Evolutionary conservation across 2,888 invertebrate genomes (phyloP), one percentile per base, ranked within the genome.

Genomic region (Drosophila paramelanica): DNA sequence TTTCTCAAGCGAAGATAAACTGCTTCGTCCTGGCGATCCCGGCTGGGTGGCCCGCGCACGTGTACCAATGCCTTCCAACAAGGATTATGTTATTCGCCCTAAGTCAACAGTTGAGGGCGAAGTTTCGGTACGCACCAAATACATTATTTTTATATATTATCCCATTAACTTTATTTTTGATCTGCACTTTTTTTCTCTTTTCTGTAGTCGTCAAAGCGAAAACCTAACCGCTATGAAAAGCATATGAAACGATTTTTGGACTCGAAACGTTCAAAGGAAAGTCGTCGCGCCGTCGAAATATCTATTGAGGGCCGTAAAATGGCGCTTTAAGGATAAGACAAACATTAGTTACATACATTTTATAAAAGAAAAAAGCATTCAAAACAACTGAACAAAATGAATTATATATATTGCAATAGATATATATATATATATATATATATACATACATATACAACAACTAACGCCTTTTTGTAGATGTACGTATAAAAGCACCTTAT

Each of bases 291-390:
- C 67, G 98, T 98, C 56, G 96, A 96, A 84, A 98, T 99, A 92
- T 98, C 98, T 68, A 98, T 99, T 81, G 98, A 99, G 93, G 99
- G 99, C 25, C 94, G 98, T 89, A 98, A 97, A 93, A 98, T 99
- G 98, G 95, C 97, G 81, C 94, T 99, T 72, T 98, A 95, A 93
- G 59, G 23, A 53, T 50, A 57, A n/a, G 13, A 43, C 17, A 39
- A 39, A 27, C n/a, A 47, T 51, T 52, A 73, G 51, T 52, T 55
- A 56, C 36, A 55, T 33, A 41, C 20, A 41, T 49, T 59, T 67
- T 41, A 53, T 50, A 51, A n/a, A 23, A 23, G 3, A 2, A 2
- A 23, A 43, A 42, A n/a, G 20, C 43, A 61, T 43, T 43, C 33
- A 27, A 52, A 56, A 60, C 45, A 51, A 64, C 38, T 69, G 81